These are phyloP conservation scores for Holcopasites calliopsidis DNA, from an alignment of 1,140 invertebrate genomes.

Conservation along the genomic window DNA sequence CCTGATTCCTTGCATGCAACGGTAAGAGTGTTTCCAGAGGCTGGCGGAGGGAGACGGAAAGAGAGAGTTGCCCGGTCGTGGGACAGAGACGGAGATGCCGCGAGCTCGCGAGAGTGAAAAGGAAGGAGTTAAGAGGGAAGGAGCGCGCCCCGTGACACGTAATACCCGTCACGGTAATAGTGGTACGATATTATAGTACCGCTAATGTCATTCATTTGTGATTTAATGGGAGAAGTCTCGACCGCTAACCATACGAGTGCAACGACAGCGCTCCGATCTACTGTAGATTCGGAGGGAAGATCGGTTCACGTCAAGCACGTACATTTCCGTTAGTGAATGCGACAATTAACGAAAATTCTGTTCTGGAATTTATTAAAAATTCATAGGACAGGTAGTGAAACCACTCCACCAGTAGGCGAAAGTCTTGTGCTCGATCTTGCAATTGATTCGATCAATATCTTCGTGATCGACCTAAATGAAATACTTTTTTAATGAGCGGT, in stretches of 20 bases:
- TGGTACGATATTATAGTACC: constrained; percentile 78
- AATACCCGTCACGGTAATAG: constrained; percentile 79
- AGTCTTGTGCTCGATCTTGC: too few relatives aligned
- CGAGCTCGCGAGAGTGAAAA: constrained; percentile 39
- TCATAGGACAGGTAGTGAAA: too few relatives aligned
- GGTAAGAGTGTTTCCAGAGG: constrained; percentile 76
- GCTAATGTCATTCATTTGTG: constrained; percentile 79
- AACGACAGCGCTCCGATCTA: constrained; percentile 36
- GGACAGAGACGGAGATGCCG: constrained; percentile 57
- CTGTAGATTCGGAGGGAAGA: background rate
- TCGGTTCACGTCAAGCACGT: background rate
- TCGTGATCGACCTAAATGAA: too few relatives aligned
- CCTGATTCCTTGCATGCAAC: constrained; percentile 78
- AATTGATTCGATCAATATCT: too few relatives aligned
- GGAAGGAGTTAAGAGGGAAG: constrained; percentile 16
- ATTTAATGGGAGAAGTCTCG: constrained; percentile 75
- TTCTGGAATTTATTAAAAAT: too few relatives aligned
- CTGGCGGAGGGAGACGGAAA: constrained; percentile 62
- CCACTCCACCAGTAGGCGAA: too few relatives aligned
- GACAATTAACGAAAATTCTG: too few relatives aligned
- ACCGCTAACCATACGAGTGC: constrained; percentile 50
- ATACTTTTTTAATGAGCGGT: too few relatives aligned
- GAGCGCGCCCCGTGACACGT: constrained; percentile 74
- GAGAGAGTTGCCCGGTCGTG: constrained; percentile 49
- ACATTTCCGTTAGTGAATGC: background rate